A percentile compares a stretch with the other conserved stretches of the same genome.
These are phyloP conservation scores for Microcebus tavaratra DNA, from an alignment of 2,113 vertebrate genomes.

Conservation along the genomic window DNA sequence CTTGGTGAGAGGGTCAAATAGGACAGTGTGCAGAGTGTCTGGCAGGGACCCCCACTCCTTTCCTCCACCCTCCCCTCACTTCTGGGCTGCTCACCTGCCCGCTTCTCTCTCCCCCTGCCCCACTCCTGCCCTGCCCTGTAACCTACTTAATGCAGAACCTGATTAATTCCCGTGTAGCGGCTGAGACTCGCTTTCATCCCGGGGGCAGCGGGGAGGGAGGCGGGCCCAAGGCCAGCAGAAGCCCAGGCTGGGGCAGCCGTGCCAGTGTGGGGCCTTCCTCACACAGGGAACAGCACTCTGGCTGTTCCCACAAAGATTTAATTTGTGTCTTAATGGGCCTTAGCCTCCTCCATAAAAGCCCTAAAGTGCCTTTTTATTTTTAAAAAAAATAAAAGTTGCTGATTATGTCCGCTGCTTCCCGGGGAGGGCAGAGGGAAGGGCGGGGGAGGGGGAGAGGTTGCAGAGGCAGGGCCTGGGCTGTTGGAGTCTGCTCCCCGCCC, in stretches of 20 bases:
- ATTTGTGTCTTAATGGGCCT: constrained; percentile 87
- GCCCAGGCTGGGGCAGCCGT: neutral
- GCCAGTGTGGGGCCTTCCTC: constrained; percentile 62
- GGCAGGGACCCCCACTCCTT: neutral
- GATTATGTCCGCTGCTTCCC: constrained; percentile 73
- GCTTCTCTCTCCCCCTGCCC: neutral
- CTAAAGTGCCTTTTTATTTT: constrained; percentile 83
- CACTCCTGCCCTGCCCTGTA: constrained; percentile 52
- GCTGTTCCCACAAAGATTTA: constrained; percentile 83
- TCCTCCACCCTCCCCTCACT: neutral
- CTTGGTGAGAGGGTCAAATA: neutral
- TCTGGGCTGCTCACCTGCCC: neutral
- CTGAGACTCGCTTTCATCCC: constrained; percentile 79
- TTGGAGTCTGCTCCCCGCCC: neutral
- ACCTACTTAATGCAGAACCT: constrained; percentile 81
- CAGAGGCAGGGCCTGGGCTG: neutral
- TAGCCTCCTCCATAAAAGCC: constrained; percentile 84
- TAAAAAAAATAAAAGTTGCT: constrained; percentile 75
- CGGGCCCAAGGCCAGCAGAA: constrained; percentile 48
- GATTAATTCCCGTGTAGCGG: constrained; percentile 80
- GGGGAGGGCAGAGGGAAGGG: neutral
- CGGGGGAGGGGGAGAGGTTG: neutral
- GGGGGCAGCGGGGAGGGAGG: neutral
- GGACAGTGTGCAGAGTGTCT: neutral
- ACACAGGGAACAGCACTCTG: constrained; percentile 79